Evolutionary conservation across 2,888 invertebrate species (phyloP).

Genomic region (Holacanthella duospinosa): DNA sequence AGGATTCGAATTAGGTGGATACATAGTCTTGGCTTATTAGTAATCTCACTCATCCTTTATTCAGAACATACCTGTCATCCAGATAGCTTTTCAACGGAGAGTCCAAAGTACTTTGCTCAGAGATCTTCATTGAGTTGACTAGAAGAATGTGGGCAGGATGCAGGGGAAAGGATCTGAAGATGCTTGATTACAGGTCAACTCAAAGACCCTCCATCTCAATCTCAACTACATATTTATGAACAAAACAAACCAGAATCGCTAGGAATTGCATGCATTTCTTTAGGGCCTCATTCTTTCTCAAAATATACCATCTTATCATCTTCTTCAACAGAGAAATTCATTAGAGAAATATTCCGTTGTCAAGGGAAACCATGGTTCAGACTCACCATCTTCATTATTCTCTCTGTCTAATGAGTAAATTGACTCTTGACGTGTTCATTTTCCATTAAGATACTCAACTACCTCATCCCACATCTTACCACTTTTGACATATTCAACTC

Average conservation of each 20-base stretch:
- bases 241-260: background rate
- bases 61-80: background rate
- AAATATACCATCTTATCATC: too few species aligned
- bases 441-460: constrained; percentile 3
- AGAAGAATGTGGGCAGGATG: background rate
- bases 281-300: background rate
- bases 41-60: background rate
- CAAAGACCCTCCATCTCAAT: background rate
- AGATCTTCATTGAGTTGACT: background rate
- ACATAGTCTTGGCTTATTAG: too few species aligned
- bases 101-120: background rate
- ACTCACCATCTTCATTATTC: too few species aligned
- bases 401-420: too few species aligned
- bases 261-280: background rate
- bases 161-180: background rate
- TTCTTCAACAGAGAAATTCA: background rate
- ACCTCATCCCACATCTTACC: background rate
- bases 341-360: background rate
- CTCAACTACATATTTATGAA: background rate
- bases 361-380: too few species aligned
- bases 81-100: background rate
- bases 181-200: background rate
- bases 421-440: constrained; percentile 2
- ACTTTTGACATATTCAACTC: background rate
- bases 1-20: too few species aligned